A percentile compares a stretch with the other conserved stretches of the same genome.
Evolutionary conservation across 2,888 invertebrate genomes (phyloP).

Genomic region (Itoplectis maculator): DNA sequence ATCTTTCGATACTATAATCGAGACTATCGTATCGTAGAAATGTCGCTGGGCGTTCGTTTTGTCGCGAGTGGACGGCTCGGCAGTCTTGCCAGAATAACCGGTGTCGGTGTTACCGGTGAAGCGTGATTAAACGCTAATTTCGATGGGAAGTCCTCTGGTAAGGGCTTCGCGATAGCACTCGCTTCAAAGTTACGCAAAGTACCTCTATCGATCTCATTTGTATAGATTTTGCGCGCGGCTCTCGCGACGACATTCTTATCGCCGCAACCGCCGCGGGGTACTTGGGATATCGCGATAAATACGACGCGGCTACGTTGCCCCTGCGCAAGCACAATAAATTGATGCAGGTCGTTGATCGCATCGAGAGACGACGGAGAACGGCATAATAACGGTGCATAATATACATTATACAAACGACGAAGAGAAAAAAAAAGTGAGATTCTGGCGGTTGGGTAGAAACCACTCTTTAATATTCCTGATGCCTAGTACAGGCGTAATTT

Average conservation of each 20-base stretch:
- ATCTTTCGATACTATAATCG: neutral
- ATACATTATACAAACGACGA: constrained; percentile 34
- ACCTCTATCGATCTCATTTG: constrained; percentile 32
- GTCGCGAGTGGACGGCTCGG: constrained; percentile 6
- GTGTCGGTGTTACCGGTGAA: neutral
- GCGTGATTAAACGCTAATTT: constrained; percentile 26
- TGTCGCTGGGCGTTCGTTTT: constrained; percentile 5
- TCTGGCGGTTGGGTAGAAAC: constrained; percentile 62
- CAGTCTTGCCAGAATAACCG: constrained; percentile 43
- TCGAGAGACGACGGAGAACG: constrained; percentile 4
- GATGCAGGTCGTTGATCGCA: constrained; percentile 37
- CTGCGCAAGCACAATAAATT: constrained; percentile 28
- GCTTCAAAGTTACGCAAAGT: constrained; percentile 12
- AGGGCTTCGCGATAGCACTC: constrained; percentile 28
- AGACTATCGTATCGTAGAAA: neutral
- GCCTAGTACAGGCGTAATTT: constrained; percentile 63
- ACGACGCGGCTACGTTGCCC: constrained; percentile 8
- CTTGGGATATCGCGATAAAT: constrained; percentile 35
- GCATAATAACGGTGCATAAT: constrained; percentile 45
- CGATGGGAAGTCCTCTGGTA: constrained; percentile 32
- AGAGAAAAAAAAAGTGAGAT: constrained; percentile 59
- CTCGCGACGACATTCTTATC: constrained; percentile 13
- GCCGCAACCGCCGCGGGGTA: neutral
- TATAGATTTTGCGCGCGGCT: constrained; percentile 6
- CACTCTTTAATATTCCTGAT: constrained; percentile 62